phyloP scores from a whole-genome alignment of 2,797 vertebrate genomes.

The Zenarchopterus dispar region DNA sequence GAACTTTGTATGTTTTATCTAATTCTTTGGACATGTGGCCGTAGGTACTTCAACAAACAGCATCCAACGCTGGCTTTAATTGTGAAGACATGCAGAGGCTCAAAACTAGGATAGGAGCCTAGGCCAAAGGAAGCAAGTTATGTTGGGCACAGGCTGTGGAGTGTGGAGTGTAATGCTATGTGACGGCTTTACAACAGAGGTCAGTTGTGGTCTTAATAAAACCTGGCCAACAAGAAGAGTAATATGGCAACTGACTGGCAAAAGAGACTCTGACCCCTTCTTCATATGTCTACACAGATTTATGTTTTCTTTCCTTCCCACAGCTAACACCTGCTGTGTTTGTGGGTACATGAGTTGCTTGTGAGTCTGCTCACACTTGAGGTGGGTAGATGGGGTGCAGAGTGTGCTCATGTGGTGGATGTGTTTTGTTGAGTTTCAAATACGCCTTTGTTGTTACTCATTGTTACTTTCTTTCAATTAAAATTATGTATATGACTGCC shows the following conservation, averaged over 20 bases:
- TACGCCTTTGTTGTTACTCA: not conserved
- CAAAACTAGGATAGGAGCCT: constrained; percentile 5
- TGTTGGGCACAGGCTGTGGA: constrained; percentile 8
- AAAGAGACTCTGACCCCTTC: constrained; percentile 28
- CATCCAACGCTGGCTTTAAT: constrained; percentile 38
- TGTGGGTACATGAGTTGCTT: constrained; percentile 2
- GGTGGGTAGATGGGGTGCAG: not conserved
- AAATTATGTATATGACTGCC: no score
- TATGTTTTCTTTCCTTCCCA: constrained; percentile 14
- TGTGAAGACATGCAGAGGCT: constrained; percentile 51
- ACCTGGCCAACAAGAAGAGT: constrained; percentile 29
- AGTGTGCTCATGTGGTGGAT: not conserved
- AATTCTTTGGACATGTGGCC: not conserved
- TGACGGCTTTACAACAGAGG: constrained; percentile 44
- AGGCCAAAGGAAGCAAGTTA: constrained; percentile 23
- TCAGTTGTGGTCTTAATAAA: constrained; percentile 42
- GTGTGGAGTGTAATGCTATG: constrained; percentile 35
- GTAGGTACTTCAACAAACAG: constrained; percentile 10
- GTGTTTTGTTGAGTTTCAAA: constrained; percentile 2
- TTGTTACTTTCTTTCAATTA: no score
- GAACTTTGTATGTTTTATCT: constrained; percentile 19
- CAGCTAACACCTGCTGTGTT: constrained; percentile 24
- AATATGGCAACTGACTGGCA: constrained; percentile 30
- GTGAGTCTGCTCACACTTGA: constrained; percentile 13
- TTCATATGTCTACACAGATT: constrained; percentile 36